These are phyloP conservation scores for Montipora foliosa DNA, from an alignment of 64 coral and sea anemone genomes.

Conservation along the genomic window DNA sequence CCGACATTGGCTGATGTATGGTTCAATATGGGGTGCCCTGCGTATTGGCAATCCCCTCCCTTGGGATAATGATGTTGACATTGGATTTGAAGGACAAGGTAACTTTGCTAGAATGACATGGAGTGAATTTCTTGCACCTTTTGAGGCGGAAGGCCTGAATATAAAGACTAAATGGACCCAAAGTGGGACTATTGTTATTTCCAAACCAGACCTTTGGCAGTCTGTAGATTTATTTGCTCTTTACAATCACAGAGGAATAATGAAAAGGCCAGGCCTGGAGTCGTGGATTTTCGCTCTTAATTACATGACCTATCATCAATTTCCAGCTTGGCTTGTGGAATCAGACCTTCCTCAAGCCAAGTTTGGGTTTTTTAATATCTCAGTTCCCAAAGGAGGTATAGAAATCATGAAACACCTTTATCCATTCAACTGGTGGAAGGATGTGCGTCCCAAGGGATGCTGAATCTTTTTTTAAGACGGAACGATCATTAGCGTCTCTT, in stretches of 20 bases:
- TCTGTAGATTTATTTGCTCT: constrained; percentile 71
- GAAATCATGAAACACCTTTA: constrained; percentile 64
- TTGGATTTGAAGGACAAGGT: constrained; percentile 63
- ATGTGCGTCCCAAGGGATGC: constrained; percentile 49
- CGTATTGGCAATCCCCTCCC: constrained; percentile 52
- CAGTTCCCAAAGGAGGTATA: constrained; percentile 67
- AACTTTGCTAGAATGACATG: constrained; percentile 14
- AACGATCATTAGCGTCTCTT: background rate
- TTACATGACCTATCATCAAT: constrained; percentile 62
- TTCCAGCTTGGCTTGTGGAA: constrained; percentile 62
- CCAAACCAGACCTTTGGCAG: constrained; percentile 12
- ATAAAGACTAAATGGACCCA: constrained; percentile 61
- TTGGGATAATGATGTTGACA: constrained; percentile 78
- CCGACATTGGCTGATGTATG: constrained; percentile 63
- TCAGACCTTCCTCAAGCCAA: constrained; percentile 55
- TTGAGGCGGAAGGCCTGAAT: constrained; percentile 34
- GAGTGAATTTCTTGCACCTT: constrained; percentile 38
- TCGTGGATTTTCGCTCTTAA: constrained; percentile 60
- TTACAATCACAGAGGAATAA: constrained; percentile 59
- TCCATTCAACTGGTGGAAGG: constrained; percentile 69
- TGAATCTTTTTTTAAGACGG: background rate
- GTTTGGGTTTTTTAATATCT: constrained; percentile 82
- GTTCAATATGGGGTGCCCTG: constrained; percentile 45
- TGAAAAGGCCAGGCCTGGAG: constrained; percentile 52
- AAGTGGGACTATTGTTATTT: constrained; percentile 64